A percentile compares a stretch with the other conserved stretches of the same genome.
phyloP scores from a whole-genome alignment of 2,797 vertebrate genomes.

The Danionella dracula region DNA sequence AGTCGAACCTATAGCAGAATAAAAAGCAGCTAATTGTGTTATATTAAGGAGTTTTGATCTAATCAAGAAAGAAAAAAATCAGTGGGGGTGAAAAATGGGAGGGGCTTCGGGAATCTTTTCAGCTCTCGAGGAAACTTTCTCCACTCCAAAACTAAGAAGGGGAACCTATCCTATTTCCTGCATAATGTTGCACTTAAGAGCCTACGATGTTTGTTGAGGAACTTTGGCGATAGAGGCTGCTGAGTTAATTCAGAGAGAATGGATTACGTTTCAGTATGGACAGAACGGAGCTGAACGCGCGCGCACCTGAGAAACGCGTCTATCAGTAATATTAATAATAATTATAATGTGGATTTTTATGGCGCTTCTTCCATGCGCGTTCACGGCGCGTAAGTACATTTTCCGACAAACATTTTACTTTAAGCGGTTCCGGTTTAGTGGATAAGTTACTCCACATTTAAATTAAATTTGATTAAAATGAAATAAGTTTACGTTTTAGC shows the following conservation, averaged over 20 bases:
- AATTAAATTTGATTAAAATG: too few species aligned
- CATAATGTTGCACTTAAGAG: background rate
- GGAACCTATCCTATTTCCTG: background rate
- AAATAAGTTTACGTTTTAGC: too few species aligned
- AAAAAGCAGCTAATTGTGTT: too few species aligned
- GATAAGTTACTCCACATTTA: too few species aligned
- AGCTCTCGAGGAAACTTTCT: conserved; percentile 58
- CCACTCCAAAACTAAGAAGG: conserved; percentile 2
- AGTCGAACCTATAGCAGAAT: too few species aligned
- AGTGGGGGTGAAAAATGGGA: conserved; percentile 71
- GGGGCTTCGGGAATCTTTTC: conserved; percentile 73
- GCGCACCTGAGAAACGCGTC: background rate
- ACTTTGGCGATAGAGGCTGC: background rate
- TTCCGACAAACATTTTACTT: too few species aligned
- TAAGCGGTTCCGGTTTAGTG: too few species aligned
- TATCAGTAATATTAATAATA: background rate
- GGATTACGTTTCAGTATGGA: conserved; percentile 10
- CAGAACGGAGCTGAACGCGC: background rate
- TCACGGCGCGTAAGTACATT: conserved; percentile 64
- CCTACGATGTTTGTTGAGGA: background rate
- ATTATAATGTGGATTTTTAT: too few species aligned
- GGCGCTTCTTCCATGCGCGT: conserved; percentile 51
- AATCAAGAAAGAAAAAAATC: too few species aligned
- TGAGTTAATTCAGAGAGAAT: conserved; percentile 5
- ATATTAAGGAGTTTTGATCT: too few species aligned